phyloP scores from a whole-genome alignment of 2,797 vertebrate species.

The Mormyrops attenuatus region DNA sequence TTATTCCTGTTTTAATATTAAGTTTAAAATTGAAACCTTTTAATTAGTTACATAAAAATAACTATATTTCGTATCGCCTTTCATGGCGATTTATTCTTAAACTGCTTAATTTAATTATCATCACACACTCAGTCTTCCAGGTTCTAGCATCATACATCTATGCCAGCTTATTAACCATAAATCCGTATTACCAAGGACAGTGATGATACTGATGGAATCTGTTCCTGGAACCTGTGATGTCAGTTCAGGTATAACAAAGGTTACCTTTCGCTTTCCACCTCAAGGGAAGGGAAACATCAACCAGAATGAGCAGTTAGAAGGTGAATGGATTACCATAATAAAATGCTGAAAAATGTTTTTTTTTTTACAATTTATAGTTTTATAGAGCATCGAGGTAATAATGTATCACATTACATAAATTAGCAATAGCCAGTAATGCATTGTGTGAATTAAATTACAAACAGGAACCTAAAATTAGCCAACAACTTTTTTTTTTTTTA shows the following conservation, averaged over 20 bases:
- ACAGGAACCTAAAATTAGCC: neutral
- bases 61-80: too few species aligned
- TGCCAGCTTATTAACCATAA: neutral
- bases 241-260: slow-evolving; percentile 30
- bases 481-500: neutral
- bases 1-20: neutral
- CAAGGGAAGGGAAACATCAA: neutral
- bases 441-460: neutral
- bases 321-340: neutral
- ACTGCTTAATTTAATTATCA: neutral
- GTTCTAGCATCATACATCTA: neutral
- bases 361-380: neutral
- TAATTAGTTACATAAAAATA: neutral
- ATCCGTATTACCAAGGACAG: slow-evolving; percentile 51
- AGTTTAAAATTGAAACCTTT: neutral
- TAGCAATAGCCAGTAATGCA: neutral
- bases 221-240: slow-evolving; percentile 59
- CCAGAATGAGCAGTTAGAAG: neutral
- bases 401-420: neutral
- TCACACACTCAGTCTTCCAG: neutral
- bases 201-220: slow-evolving; percentile 51
- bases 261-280: slow-evolving; percentile 53
- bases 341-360: neutral
- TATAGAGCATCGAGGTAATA: neutral
- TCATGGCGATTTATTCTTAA: too few species aligned